Conservation (phyloP, 2,113 vertebrate genomes). For the Pangasianodon hypophthalmus region DNA sequence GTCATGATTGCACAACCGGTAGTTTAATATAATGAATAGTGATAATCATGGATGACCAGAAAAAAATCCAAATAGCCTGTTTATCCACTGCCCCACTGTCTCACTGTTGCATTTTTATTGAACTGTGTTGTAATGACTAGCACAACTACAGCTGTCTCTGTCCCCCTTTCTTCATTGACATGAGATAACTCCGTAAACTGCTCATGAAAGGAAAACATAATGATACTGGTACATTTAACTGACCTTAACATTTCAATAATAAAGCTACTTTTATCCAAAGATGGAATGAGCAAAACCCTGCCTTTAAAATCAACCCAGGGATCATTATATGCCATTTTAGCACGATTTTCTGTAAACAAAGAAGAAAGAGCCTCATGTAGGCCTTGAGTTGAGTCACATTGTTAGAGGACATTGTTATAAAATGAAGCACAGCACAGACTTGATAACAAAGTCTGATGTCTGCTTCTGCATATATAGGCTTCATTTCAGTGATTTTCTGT, state of each 20-base stretch:
- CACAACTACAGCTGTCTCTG: neutral
- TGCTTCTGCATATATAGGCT: conserved; percentile 26
- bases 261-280: neutral
- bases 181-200: neutral
- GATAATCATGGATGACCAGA: neutral
- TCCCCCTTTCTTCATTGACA: neutral
- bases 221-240: neutral
- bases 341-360: neutral
- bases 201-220: neutral
- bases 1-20: neutral
- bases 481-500: conserved; percentile 7
- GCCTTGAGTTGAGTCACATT: neutral
- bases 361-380: neutral
- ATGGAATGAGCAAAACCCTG: neutral
- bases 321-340: neutral
- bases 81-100: neutral
- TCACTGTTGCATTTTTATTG: neutral
- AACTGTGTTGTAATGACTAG: neutral
- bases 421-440: neutral
- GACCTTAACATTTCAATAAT: neutral
- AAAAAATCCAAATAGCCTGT: neutral
- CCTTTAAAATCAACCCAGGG: neutral
- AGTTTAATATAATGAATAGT: neutral
- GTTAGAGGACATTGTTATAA: neutral
- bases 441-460: neutral